Conservation (phyloP, 2,888 invertebrate genomes). For the Drosophila stalkeri region DNA sequence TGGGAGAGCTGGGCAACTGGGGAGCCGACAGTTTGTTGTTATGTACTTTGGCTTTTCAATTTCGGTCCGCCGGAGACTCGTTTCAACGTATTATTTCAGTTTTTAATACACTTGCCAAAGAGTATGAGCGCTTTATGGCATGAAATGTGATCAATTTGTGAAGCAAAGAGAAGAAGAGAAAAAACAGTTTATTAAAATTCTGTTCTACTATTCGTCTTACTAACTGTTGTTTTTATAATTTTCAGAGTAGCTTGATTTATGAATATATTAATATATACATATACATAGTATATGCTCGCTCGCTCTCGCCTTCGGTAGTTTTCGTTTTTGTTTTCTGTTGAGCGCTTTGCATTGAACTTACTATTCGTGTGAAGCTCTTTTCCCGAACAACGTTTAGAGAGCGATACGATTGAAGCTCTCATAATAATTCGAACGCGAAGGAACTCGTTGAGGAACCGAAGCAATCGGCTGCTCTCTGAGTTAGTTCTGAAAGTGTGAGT, state of each 20-base stretch:
- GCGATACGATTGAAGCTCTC: too few species aligned
- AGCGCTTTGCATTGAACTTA: too few species aligned
- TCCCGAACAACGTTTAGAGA: too few species aligned
- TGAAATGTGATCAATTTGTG: not conserved
- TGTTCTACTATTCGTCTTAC: not conserved
- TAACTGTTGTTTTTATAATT: not conserved
- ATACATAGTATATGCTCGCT: too few species aligned
- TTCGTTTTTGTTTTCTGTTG: too few species aligned
- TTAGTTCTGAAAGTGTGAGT: too few species aligned
- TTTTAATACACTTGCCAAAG: constrained; percentile 2
- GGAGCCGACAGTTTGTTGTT: constrained; percentile 74
- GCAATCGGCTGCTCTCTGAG: too few species aligned
- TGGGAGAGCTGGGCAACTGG: constrained; percentile 3
- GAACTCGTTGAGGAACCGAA: too few species aligned
- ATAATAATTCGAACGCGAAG: too few species aligned
- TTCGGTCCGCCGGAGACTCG: constrained; percentile 62
- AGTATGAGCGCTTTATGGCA: not conserved
- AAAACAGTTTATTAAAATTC: not conserved
- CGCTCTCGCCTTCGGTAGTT: too few species aligned
- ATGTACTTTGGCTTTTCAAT: constrained; percentile 80
- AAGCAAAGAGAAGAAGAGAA: not conserved
- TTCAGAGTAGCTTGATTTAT: not conserved
- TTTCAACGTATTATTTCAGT: constrained; percentile 62
- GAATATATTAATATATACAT: too few species aligned
- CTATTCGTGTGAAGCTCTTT: too few species aligned